Evolutionary conservation across 2,797 vertebrate genomes (phyloP), one percentile per base, ranked within the genome.

Genomic region (Diglossa cyanea): DNA sequence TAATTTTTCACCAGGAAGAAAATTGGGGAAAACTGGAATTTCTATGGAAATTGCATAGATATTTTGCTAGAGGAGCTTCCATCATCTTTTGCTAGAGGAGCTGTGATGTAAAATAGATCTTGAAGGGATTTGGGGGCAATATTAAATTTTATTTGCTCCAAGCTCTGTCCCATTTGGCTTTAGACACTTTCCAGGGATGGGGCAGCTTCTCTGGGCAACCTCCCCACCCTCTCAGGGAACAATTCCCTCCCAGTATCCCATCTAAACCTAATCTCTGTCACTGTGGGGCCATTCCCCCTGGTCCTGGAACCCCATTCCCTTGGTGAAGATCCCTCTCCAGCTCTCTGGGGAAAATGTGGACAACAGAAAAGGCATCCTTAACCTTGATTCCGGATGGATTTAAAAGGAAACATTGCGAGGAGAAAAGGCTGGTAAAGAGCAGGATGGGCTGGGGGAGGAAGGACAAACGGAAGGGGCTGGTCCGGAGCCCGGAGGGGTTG

Each of bases 121-220:
- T 40, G 12, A 65, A 33, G 54, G 20, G 18, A 31, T 73, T 33
- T 50, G 17, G 13, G 48, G 48, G 4, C 1, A 44, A 67, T 33
- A 17, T 12, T 11, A 39, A 42, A 55, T 67, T 74, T 20, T 6
- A 3, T 20, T 39, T 60, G 42, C 31, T 77, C 31, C 47, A 30
- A 39, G 45, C 24, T 10, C 28, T 0, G 0, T 33, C 40, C 55
- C 31, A 0, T 7, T 4, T 35, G 35, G 12, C 48, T 17, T 62
- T 40, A 15, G 25, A 23, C 14, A 42, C 4, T 42, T 11, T 11
- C 19, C 20, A 33, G 6, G 16, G 50, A 55, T 35, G 63, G 9
- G 13, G 40, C 24, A 61, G 57, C 31, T 55, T 3, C 31, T 48
- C 10, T 48, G 65, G 73, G 25, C 5, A 54, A 10, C 7, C 9